Evolutionary conservation across 2,888 invertebrate species (phyloP).

Genomic region (Lasioglossum marginatum): DNA sequence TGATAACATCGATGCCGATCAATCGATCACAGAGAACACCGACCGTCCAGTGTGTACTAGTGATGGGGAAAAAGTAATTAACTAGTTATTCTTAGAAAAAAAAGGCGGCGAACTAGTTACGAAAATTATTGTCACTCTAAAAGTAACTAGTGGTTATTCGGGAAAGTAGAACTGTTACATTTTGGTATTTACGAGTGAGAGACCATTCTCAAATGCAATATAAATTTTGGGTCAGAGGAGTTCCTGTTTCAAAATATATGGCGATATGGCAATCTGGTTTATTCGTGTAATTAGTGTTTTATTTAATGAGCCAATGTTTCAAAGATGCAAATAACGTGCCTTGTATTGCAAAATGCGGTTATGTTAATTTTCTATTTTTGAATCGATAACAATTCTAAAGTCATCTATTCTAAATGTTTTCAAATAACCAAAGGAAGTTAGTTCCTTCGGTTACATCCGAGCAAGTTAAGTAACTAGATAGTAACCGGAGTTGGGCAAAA

Average conservation of each 20-base stretch:
- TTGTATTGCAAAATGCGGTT: neutral
- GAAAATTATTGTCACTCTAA: too few relatives aligned
- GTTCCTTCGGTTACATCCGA: neutral
- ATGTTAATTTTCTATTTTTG: neutral
- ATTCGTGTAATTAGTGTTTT: neutral
- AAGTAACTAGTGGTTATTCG: neutral
- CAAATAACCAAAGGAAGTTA: neutral
- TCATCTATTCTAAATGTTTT: neutral
- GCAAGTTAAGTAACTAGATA: neutral
- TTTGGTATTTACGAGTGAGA: neutral
- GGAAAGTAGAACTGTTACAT: neutral
- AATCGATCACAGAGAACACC: neutral
- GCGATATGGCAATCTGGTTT: neutral
- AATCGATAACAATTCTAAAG: neutral
- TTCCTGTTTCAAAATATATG: neutral
- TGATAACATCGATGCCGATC: constrained; percentile 1
- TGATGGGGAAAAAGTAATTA: neutral
- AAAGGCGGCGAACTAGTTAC: too few relatives aligned
- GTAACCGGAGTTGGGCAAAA: neutral
- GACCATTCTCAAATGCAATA: neutral
- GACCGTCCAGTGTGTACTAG: neutral
- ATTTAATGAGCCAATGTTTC: neutral
- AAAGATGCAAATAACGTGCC: neutral
- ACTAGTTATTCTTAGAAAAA: too few relatives aligned
- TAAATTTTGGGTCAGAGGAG: neutral